Base-by-base conservation (phyloP, 1,140 invertebrate genomes). In the Tribolium madens region DNA sequence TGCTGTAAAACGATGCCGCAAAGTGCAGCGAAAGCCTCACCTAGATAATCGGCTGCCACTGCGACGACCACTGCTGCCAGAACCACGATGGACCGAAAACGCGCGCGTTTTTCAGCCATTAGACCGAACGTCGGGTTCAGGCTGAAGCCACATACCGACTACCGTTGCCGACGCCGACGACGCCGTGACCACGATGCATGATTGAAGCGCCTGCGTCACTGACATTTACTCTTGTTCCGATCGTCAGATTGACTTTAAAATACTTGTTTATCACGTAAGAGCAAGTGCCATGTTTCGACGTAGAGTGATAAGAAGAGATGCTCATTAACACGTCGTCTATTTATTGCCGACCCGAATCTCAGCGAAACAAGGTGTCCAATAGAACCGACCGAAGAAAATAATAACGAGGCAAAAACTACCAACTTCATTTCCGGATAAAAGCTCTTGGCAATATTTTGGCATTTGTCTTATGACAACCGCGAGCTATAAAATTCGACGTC, bases 121-220 rank as follows among this genome's bases (percentile, higher is more conserved):
- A 57, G 70, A 73, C 73, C 60, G 57, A 50, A 69, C 73, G 75
- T 33, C 48, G 78, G 36, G 26, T 26, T 57, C 71, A 50, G 50
- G 46, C 57, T 69, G 70, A 75, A 73, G 71, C 76, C 79, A 71
- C 79, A 78, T 80, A 73, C 76, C 79, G 79, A 80, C 79, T 80
- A 75, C 73, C 17, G n/a, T n/a, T n/a, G 31, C 69, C 50, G 73
- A 47, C 73, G 75, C 26, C 64, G 64, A 52, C 64, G 64, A 48
- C 72, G 71, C 52, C 42, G 57, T 6, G 26, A 50, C 68, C 60
- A 76, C 46, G 18, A 70, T 70, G 42, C 14, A 52, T 52, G 64
- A 68, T 76, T 48, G 64, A 60, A 57, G 68, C 75, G 75, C 75
- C 68, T 76, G 75, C 75, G 75, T 76, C 60, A 75, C 52, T 36